Evolutionary conservation across 2,888 invertebrate species (phyloP).

Genomic region (Andrena minutula): DNA sequence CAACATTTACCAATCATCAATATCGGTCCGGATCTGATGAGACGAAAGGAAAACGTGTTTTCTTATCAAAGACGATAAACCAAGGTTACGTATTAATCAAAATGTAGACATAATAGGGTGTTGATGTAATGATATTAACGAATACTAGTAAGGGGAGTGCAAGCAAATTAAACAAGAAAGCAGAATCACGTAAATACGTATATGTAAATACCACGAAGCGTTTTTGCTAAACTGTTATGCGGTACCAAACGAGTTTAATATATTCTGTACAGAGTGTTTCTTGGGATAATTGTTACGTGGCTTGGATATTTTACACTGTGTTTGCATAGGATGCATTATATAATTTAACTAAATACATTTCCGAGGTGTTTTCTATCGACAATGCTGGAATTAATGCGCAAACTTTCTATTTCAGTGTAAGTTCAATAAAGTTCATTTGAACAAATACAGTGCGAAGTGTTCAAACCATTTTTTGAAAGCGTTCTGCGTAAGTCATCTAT

Average conservation of each 20-base stretch:
- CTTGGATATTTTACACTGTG: slow-evolving; percentile 46
- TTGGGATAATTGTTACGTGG: slow-evolving; percentile 52
- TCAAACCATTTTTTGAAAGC: slow-evolving; percentile 41
- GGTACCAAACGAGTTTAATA: slow-evolving; percentile 54
- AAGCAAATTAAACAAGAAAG: slow-evolving; percentile 44
- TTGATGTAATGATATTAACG: slow-evolving; percentile 61
- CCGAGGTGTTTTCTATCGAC: slow-evolving; percentile 5
- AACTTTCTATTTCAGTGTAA: slow-evolving; percentile 3
- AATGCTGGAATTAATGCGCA: slow-evolving; percentile 18
- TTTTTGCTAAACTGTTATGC: slow-evolving; percentile 61
- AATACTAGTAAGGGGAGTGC: slow-evolving; percentile 44
- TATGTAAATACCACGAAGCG: slow-evolving; percentile 58
- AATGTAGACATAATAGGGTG: slow-evolving; percentile 58
- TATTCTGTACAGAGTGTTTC: slow-evolving; percentile 62
- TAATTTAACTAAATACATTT: neutral
- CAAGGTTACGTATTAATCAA: slow-evolving; percentile 67
- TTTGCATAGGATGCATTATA: slow-evolving; percentile 12
- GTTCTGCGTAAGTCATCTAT: slow-evolving; percentile 50
- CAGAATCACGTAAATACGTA: slow-evolving; percentile 35
- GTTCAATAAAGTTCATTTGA: slow-evolving; percentile 17
- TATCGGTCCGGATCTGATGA: slow-evolving; percentile 17
- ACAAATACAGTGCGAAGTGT: slow-evolving; percentile 44
- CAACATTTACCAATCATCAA: slow-evolving; percentile 27
- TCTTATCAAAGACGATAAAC: slow-evolving; percentile 47
- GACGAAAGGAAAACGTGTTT: slow-evolving; percentile 26